phyloP scores from a whole-genome alignment of 2,797 vertebrate species.

The Columba guinea region DNA sequence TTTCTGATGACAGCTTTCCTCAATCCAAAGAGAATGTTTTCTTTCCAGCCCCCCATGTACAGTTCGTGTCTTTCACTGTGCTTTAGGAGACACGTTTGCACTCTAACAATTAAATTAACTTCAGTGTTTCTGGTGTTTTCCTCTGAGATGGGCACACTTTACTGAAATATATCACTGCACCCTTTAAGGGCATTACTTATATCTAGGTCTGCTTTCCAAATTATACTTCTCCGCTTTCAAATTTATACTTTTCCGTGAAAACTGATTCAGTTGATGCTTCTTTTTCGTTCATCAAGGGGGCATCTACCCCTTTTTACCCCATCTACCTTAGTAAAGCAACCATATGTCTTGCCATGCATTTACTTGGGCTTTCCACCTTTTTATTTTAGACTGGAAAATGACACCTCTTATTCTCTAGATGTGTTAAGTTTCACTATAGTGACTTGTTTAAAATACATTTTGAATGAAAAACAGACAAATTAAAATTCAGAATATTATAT shows the following conservation, averaged over 20 bases:
- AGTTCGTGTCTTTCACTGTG: background rate
- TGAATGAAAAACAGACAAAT: background rate
- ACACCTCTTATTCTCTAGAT: background rate
- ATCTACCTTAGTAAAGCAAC: background rate
- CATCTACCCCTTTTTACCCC: background rate
- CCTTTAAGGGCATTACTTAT: background rate
- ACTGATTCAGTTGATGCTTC: background rate
- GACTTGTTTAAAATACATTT: background rate
- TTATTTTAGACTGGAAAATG: background rate
- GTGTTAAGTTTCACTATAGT: background rate
- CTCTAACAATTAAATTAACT: background rate
- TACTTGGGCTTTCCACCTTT: background rate
- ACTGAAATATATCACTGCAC: background rate
- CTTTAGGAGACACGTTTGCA: background rate
- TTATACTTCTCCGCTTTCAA: background rate
- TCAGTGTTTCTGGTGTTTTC: background rate
- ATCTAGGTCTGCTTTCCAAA: background rate
- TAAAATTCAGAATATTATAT: background rate
- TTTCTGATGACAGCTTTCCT: background rate
- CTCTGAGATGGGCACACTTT: background rate
- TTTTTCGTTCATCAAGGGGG: background rate
- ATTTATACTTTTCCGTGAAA: background rate
- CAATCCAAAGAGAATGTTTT: background rate
- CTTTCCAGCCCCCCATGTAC: fast-evolving
- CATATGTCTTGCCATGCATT: no score